A percentile compares a stretch with the other conserved stretches of the same genome.
Evolutionary conservation across 2,797 vertebrate species (phyloP).

Genomic region (Anabas testudineus): DNA sequence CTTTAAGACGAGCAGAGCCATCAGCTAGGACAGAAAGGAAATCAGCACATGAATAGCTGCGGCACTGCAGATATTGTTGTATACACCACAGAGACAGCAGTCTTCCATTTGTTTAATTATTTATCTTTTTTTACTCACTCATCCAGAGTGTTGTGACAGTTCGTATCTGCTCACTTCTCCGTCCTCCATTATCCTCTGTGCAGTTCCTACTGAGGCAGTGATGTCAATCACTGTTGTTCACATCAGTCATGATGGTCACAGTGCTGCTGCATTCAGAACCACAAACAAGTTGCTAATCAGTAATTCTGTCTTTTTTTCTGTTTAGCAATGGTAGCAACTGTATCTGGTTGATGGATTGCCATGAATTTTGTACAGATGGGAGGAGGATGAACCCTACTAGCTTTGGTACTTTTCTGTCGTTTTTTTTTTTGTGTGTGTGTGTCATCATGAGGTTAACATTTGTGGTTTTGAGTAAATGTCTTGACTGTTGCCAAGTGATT

Average conservation of each 20-base stretch:
- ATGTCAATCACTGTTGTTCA: background rate
- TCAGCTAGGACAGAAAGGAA: conserved; percentile 25
- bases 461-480: too few relatives aligned
- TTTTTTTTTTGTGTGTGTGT: too few relatives aligned
- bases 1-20: conserved; percentile 47
- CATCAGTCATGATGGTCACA: background rate
- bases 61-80: conserved; percentile 20
- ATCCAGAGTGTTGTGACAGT: conserved; percentile 28
- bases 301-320: too few relatives aligned
- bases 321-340: too few relatives aligned
- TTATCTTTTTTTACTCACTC: conserved; percentile 29
- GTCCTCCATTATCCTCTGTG: conserved; percentile 2
- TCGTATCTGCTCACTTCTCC: conserved; percentile 27
- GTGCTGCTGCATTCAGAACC: background rate
- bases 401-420: too few relatives aligned
- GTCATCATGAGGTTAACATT: too few relatives aligned
- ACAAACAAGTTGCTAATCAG: background rate
- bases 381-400: too few relatives aligned
- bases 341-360: too few relatives aligned
- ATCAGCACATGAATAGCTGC: conserved; percentile 50
- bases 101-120: conserved; percentile 29
- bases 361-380: too few relatives aligned
- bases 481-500: too few relatives aligned
- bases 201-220: too few relatives aligned
- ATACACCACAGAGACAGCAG: conserved; percentile 38